Conservation (phyloP, 2,113 vertebrate genomes). For the Sturnira hondurensis region DNA sequence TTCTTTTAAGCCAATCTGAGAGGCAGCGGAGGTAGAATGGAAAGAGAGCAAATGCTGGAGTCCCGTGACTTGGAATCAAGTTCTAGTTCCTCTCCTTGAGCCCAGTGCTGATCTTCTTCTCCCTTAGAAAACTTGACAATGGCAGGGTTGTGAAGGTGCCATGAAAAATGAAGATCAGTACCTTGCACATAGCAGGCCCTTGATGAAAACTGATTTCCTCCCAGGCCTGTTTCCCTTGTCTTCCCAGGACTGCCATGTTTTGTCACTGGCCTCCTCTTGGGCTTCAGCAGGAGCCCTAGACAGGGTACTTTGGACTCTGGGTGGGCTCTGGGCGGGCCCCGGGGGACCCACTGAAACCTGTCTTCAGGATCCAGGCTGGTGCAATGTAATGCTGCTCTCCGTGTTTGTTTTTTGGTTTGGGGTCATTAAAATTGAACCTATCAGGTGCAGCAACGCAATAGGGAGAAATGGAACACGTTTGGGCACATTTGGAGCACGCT, state of each 20-base stretch:
- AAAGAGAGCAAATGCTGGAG: slow-evolving; percentile 1
- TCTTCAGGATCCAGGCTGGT: background rate
- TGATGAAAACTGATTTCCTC: background rate
- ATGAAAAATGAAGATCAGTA: background rate
- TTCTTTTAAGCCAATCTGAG: background rate
- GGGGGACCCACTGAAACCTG: background rate
- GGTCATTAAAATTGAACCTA: background rate
- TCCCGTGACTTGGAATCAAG: background rate
- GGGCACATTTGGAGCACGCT: background rate
- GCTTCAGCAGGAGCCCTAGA: background rate
- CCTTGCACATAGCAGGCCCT: background rate
- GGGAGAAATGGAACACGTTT: background rate
- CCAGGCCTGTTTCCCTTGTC: background rate
- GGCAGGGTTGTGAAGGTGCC: background rate
- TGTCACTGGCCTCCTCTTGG: background rate
- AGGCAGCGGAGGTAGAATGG: background rate
- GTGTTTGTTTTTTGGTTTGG: background rate
- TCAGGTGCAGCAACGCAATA: background rate
- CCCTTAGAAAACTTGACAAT: background rate
- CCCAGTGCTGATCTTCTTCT: background rate
- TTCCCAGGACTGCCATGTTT: background rate
- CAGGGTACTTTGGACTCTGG: background rate
- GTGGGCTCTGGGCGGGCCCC: no score
- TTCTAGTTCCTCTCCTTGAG: background rate
- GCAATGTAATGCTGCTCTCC: background rate